Percentiles rank a stretch among this genome's conserved stretches.
phyloP scores from a whole-genome alignment of 2,113 vertebrate genomes.

The Sander vitreus region DNA sequence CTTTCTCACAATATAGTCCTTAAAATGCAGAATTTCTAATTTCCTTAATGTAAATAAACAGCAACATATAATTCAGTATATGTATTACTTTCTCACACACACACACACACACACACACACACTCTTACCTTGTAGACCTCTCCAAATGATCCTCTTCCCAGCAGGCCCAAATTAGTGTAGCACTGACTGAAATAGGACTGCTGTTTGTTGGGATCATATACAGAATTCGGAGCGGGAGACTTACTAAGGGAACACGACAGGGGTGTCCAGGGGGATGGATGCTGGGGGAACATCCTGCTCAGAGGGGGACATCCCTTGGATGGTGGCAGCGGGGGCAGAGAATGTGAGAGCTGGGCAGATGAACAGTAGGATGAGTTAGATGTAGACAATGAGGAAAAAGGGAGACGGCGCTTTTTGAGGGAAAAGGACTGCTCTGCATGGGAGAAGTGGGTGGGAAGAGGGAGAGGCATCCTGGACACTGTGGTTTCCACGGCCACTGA shows the following conservation, averaged over 20 bases:
- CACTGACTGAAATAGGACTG: constrained; percentile 90
- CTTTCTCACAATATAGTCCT: background rate
- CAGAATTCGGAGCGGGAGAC: constrained; percentile 64
- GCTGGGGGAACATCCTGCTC: constrained; percentile 87
- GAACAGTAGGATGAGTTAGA: constrained; percentile 79
- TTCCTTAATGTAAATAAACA: background rate
- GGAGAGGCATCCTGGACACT: constrained; percentile 80
- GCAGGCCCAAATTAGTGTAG: constrained; percentile 87
- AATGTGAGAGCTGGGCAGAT: constrained; percentile 66
- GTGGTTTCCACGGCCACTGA: constrained; percentile 81
- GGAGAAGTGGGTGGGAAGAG: constrained; percentile 87
- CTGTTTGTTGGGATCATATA: constrained; percentile 86
- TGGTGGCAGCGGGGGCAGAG: constrained; percentile 85
- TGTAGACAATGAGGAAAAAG: constrained; percentile 78
- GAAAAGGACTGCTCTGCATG: constrained; percentile 91
- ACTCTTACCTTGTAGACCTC: constrained; percentile 92
- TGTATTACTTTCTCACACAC: background rate
- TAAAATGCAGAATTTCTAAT: background rate
- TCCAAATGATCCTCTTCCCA: constrained; percentile 91
- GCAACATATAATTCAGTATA: background rate
- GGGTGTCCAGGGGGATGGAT: constrained; percentile 81
- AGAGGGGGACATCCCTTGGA: constrained; percentile 85
- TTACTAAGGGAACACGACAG: constrained; percentile 83
- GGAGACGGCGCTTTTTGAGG: constrained; percentile 84
- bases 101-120: background rate